phyloP scores from a whole-genome alignment of 2,797 vertebrate species.

The Gallirallus australis region DNA sequence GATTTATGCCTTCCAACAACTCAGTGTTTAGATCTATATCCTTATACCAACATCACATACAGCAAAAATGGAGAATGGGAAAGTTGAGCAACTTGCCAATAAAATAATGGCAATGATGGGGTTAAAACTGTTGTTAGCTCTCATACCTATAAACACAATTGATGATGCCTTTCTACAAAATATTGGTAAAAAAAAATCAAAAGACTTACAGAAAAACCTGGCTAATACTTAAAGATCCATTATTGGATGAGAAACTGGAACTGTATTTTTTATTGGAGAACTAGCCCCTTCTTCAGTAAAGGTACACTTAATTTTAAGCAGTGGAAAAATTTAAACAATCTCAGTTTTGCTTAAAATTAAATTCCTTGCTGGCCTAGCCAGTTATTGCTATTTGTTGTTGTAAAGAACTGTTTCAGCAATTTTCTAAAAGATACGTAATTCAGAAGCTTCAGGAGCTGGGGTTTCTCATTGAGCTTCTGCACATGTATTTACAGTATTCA shows the following conservation, averaged over 20 bases:
- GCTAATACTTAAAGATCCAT: not conserved
- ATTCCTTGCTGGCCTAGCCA: not conserved
- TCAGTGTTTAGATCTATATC: not conserved
- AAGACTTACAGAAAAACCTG: not conserved
- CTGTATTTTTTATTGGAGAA: not conserved
- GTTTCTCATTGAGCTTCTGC: conserved; percentile 41
- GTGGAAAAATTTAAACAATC: not conserved
- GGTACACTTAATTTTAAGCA: not conserved
- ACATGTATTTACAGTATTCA: conserved; percentile 33
- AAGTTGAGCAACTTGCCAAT: not conserved
- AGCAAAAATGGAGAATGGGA: not conserved
- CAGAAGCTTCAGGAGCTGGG: conserved; percentile 39
- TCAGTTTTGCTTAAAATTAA: conserved; percentile 13
- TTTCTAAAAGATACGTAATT: not conserved
- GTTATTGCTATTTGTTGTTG: conserved; percentile 10
- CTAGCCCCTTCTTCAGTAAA: not conserved
- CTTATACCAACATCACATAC: not conserved
- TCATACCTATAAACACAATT: not conserved
- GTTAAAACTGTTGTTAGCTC: not conserved
- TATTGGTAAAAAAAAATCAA: not conserved
- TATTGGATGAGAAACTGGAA: not conserved
- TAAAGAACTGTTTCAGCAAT: conserved; percentile 3
- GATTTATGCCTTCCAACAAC: not conserved
- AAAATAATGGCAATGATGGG: not conserved
- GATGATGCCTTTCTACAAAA: not conserved